phyloP scores from a whole-genome alignment of 2,113 vertebrate species.

The Apodemus speciosus region DNA sequence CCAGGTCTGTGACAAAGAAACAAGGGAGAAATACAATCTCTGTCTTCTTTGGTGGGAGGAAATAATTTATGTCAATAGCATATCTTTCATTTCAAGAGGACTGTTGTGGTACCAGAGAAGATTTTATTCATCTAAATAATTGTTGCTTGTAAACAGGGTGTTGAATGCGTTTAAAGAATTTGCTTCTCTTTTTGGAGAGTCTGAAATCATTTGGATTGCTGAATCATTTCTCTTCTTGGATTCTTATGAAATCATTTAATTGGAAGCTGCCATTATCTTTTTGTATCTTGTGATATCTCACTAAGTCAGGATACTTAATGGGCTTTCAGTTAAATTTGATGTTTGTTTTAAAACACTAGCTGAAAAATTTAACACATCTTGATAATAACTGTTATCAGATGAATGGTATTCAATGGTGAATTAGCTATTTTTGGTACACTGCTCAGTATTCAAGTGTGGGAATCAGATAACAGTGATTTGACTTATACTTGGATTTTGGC shows the following conservation, averaged over 20 bases:
- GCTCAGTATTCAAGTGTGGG: constrained; percentile 35
- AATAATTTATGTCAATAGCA: constrained; percentile 61
- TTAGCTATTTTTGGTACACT: constrained; percentile 28
- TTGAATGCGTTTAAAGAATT: constrained; percentile 60
- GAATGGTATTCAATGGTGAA: constrained; percentile 38
- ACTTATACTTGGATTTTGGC: constrained; percentile 51
- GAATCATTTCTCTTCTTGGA: constrained; percentile 19
- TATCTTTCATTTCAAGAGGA: constrained; percentile 63
- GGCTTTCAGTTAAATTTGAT: constrained; percentile 37
- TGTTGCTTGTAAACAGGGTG: constrained; percentile 42
- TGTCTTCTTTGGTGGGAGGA: constrained; percentile 50
- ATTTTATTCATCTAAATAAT: constrained; percentile 62
- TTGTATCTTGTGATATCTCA: constrained; percentile 43
- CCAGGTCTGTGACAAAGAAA: constrained; percentile 61
- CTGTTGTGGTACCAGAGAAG: constrained; percentile 40
- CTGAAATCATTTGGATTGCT: too few relatives aligned
- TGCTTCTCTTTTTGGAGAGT: constrained; percentile 19
- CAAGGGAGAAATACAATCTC: constrained; percentile 44
- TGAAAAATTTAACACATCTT: constrained; percentile 37
- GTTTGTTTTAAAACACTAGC: constrained; percentile 51
- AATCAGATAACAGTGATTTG: constrained; percentile 44
- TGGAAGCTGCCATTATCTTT: constrained; percentile 28
- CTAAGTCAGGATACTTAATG: constrained; percentile 48
- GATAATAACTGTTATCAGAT: constrained; percentile 42
- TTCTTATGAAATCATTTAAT: constrained; percentile 62